phyloP scores from a whole-genome alignment of 2,888 invertebrate species.

The Eupithecia abbreviata region DNA sequence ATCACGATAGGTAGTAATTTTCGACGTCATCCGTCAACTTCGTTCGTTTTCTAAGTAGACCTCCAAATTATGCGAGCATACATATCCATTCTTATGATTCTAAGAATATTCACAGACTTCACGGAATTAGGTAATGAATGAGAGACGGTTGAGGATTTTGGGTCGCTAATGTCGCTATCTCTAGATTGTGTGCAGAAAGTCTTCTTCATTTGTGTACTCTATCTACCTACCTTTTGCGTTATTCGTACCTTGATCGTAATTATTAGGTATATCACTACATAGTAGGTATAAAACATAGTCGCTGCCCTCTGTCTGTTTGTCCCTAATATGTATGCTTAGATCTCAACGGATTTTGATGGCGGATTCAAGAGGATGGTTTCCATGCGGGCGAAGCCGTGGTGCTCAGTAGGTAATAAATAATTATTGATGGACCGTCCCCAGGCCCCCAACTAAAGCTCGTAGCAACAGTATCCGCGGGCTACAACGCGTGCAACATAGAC shows the following conservation, averaged over 20 bases:
- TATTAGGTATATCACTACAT: background rate
- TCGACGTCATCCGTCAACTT: too few species aligned
- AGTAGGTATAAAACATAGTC: too few species aligned
- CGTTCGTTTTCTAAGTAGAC: too few species aligned
- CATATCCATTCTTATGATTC: background rate
- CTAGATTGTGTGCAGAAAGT: background rate
- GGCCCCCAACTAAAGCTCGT: constrained; percentile 90
- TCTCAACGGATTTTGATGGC: too few species aligned
- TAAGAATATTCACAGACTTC: background rate
- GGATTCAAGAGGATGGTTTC: too few species aligned
- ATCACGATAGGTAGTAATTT: background rate
- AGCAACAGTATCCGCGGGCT: constrained; percentile 93
- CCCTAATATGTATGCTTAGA: background rate
- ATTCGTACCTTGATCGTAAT: background rate
- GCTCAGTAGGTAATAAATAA: background rate
- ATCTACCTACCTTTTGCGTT: background rate
- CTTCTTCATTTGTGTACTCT: background rate
- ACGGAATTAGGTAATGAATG: background rate
- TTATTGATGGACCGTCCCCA: constrained; percentile 38
- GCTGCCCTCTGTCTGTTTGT: too few species aligned
- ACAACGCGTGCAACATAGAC: constrained; percentile 91
- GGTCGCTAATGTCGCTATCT: background rate
- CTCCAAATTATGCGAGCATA: background rate
- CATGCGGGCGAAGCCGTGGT: too few species aligned
- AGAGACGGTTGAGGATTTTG: background rate